Base-by-base conservation (phyloP, 1,140 invertebrate species). In the Aphelenchoides besseyi region DNA sequence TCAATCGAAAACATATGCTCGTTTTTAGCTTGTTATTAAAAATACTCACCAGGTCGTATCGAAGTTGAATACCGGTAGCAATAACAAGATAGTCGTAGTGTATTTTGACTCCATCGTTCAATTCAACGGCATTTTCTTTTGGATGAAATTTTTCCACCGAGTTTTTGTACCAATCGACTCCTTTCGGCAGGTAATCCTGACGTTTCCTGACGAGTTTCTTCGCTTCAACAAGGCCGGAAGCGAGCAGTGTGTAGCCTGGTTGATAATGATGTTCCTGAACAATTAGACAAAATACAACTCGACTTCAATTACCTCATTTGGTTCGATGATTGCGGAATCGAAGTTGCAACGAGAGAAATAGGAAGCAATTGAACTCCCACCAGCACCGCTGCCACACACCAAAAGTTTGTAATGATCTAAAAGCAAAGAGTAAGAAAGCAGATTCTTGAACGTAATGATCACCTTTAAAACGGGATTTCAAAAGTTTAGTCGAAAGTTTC, bases 181-280 rank as follows among this genome's bases (percentile, higher is more conserved):
- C n/a, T 71, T 71, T 66, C 26, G 62, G 62, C 16, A 16, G 69
- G 70, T 8, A 69, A 54, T 55, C 28, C 18, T 1, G 30, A 67
- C 75, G 72, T 84, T 85, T 88, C 57, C 88, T 88, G 18, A 86
- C 86, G 1, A 91, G 89, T 0, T 89, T 85, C 2, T 89, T 84
- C 3, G 96, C 78, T 12, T 85, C 87, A 82, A 90, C 92, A 53
- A 95, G 88, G 0, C 93, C 94, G n/a, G 90, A 93, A 0, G 94
- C 95, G 52, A 97, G 89, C 41, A 98, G 86, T 0, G 95, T 98
- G 86, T 92, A 97, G 79, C 95, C 87, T 0, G 95, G 93, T 85
- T 98, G 95, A 87, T 98, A 97, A 86, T 95, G 97, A 86, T 97
- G 95, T 16, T 86, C 86, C 91, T 94, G 82, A 1, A 85, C 67